phyloP scores from a whole-genome alignment of 2,888 invertebrate species.

The Lingula anatina region DNA sequence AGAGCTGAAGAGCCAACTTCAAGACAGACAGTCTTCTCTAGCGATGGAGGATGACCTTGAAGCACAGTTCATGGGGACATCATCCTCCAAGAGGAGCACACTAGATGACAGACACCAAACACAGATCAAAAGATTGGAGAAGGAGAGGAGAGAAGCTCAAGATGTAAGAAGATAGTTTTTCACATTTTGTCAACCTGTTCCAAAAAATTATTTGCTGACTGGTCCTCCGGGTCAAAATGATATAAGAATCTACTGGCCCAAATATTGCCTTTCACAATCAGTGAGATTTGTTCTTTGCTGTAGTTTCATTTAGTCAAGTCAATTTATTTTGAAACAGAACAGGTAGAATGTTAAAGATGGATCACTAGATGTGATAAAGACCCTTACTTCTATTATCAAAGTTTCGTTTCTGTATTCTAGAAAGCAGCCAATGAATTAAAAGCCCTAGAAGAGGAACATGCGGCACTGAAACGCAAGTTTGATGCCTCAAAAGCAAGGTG shows the following conservation, averaged over 20 bases:
- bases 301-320: too few species aligned
- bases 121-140: constrained; percentile 39
- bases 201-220: too few species aligned
- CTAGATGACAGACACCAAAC: constrained; percentile 38
- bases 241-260: too few species aligned
- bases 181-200: too few species aligned
- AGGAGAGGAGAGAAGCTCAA: constrained; percentile 43
- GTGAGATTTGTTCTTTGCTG: too few species aligned
- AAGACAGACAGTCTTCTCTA: constrained; percentile 11
- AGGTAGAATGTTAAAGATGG: too few species aligned
- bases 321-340: too few species aligned
- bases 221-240: too few species aligned
- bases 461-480: constrained; percentile 37
- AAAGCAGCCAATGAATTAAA: constrained; percentile 37
- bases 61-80: constrained; percentile 25
- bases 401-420: constrained; percentile 16
- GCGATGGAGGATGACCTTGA: constrained; percentile 18
- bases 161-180: constrained; percentile 37
- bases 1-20: constrained; percentile 30
- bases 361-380: too few species aligned
- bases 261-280: too few species aligned
- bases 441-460: constrained; percentile 38
- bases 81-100: constrained; percentile 20
- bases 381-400: too few species aligned
- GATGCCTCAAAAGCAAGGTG: constrained; percentile 50